Percentiles rank a stretch among this genome's conserved stretches.
Conservation (phyloP, 2,113 vertebrate genomes). For the Tiliqua scincoides region DNA sequence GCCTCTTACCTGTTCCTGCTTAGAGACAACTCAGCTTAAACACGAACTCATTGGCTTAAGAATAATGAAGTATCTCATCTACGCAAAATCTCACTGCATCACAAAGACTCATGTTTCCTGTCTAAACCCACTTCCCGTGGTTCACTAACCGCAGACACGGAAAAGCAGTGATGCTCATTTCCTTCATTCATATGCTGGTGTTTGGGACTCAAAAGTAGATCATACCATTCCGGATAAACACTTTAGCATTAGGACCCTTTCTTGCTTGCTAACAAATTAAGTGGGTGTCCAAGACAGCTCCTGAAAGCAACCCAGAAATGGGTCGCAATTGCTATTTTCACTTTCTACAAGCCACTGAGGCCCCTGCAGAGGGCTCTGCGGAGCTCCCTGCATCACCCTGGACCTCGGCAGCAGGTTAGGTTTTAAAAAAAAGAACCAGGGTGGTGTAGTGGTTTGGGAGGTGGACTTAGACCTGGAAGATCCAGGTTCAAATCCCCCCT, state of each 20-base stretch:
- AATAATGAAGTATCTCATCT: neutral
- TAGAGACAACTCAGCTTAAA: neutral
- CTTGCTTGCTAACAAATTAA: constrained; percentile 6
- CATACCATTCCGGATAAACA: neutral
- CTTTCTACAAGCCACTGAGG: no score
- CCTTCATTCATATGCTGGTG: neutral
- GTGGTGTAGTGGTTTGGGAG: no score
- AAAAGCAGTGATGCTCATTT: neutral
- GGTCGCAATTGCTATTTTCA: no score
- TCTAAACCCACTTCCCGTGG: constrained; percentile 29
- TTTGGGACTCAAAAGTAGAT: neutral
- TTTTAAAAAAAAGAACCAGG: no score
- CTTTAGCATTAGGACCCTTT: neutral
- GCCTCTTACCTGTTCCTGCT: neutral
- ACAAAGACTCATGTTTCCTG: constrained; percentile 7
- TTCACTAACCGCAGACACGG: constrained; percentile 16
- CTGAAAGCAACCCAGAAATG: neutral
- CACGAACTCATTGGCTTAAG: neutral
- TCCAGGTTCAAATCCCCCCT: no score
- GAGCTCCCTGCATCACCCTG: no score
- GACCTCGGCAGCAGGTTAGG: no score
- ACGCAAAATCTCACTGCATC: neutral
- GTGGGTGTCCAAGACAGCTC: neutral
- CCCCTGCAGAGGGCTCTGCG: no score
- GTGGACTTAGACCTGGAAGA: no score